These are phyloP conservation scores for Sebastes iracundus DNA, from an alignment of 2,797 vertebrate species.

Conservation along the genomic window DNA sequence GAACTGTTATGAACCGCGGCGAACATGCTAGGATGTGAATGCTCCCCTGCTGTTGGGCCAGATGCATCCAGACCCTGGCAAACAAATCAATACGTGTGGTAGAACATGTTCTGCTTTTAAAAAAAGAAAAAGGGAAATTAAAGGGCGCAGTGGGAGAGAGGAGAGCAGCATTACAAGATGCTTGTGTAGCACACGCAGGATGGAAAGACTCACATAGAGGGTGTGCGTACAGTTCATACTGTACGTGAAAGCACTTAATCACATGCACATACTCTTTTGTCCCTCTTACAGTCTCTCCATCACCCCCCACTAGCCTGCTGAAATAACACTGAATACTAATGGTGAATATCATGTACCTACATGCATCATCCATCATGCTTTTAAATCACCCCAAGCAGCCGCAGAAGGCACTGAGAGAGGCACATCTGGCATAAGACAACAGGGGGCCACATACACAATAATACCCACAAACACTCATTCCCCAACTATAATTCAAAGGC, in stretches of 20 bases:
- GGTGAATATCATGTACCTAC: background rate
- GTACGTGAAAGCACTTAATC: background rate
- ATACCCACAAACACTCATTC: background rate
- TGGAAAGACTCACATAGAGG: background rate
- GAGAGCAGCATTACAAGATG: slow-evolving; percentile 2
- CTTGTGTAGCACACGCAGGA: background rate
- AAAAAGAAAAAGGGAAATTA: background rate
- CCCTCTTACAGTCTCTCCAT: background rate
- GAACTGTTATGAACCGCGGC: slow-evolving; percentile 36
- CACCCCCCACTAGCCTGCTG: no score
- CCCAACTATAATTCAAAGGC: background rate
- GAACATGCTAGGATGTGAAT: slow-evolving; percentile 63
- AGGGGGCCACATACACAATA: background rate
- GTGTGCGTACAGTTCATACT: background rate
- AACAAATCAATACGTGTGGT: slow-evolving; percentile 70
- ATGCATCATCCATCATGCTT: slow-evolving; percentile 1
- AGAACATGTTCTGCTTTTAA: slow-evolving; percentile 38
- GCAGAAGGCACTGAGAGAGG: background rate
- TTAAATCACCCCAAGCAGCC: slow-evolving; percentile 13
- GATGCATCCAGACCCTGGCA: slow-evolving; percentile 59
- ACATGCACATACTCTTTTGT: background rate
- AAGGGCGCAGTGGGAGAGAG: slow-evolving; percentile 20
- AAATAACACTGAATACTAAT: slow-evolving; percentile 11
- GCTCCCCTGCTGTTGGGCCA: slow-evolving; percentile 74
- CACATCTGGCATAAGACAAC: slow-evolving; percentile 32